phyloP scores from a whole-genome alignment of 2,888 invertebrate genomes.

The Rapana venosa region DNA sequence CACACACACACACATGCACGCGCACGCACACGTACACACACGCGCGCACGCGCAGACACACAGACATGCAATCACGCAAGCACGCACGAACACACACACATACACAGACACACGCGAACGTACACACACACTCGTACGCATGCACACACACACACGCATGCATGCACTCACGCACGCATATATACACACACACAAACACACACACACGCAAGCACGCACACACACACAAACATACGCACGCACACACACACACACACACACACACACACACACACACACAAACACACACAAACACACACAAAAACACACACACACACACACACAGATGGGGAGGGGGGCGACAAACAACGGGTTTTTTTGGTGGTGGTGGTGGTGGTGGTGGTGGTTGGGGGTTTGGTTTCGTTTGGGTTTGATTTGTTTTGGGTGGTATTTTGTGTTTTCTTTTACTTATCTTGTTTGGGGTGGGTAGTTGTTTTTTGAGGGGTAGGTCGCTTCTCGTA shows the following conservation, averaged over 20 bases:
- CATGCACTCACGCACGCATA: not conserved
- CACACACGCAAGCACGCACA: not conserved
- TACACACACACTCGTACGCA: not conserved
- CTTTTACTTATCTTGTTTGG: no score
- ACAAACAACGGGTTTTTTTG: no score
- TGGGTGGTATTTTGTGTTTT: no score
- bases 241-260: not conserved
- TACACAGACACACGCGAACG: not conserved
- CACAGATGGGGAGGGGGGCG: no score
- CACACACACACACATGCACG: not conserved
- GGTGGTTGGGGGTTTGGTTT: no score
- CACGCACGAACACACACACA: slow-evolving; percentile 12
- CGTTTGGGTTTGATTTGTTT: no score
- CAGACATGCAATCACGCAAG: not conserved
- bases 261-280: not conserved
- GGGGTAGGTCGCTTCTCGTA: no score
- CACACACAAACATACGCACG: not conserved
- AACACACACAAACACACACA: not conserved
- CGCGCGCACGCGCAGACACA: not conserved
- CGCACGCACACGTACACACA: not conserved
- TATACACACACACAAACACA: not conserved
- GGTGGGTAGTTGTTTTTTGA: no score
- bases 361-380: no score
- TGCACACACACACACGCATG: not conserved
- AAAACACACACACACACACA: not conserved